Conservation (phyloP, 1,140 invertebrate genomes). For the Argopecten irradians region DNA sequence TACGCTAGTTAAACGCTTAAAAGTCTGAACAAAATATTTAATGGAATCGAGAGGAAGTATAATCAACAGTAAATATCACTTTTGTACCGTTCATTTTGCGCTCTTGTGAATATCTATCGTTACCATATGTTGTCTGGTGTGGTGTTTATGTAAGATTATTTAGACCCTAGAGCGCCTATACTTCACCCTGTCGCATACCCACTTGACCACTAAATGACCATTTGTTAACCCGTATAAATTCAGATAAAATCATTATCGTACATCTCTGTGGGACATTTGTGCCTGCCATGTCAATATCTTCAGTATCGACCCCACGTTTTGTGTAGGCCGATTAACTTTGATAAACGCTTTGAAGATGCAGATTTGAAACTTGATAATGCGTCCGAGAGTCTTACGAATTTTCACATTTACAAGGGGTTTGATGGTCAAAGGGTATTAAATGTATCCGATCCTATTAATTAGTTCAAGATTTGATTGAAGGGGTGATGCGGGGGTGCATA, state of each 20-base stretch:
- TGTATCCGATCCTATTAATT: background rate
- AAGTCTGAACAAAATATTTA: no score
- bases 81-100: no score
- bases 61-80: no score
- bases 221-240: background rate
- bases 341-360: background rate
- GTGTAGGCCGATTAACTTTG: background rate
- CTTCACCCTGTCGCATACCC: background rate
- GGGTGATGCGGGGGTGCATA: background rate
- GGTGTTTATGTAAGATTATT: no score
- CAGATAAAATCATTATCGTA: slow-evolving; percentile 6
- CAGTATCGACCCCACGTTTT: background rate
- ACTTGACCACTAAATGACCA: slow-evolving; percentile 15
- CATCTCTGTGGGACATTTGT: background rate
- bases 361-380: background rate
- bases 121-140: no score
- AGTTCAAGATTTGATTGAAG: background rate
- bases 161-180: no score
- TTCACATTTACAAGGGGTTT: background rate
- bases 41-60: no score
- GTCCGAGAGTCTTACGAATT: background rate
- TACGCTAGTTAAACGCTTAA: no score
- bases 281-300: background rate
- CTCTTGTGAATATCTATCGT: no score
- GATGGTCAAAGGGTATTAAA: background rate